Percentiles rank a stretch among this genome's conserved stretches.
These are phyloP conservation scores for Hypsopygia costalis DNA, from an alignment of 2,888 invertebrate species.

Conservation along the genomic window DNA sequence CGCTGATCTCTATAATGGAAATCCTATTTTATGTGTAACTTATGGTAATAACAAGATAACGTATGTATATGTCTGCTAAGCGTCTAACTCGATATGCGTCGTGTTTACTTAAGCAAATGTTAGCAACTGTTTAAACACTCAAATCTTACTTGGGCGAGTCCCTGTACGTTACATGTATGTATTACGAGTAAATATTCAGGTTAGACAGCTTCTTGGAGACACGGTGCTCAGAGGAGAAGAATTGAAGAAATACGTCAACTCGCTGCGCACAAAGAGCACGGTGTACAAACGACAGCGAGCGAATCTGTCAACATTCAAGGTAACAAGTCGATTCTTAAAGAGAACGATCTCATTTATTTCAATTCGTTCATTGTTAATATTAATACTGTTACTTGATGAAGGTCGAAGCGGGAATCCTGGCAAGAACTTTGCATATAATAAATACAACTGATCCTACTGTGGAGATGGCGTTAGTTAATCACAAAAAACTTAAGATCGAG, in stretches of 20 bases:
- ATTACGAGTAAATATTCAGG: constrained; percentile 40
- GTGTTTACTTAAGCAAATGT: no score
- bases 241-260: constrained; percentile 91
- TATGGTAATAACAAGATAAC: no score
- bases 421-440: constrained; percentile 88
- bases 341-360: constrained; percentile 4
- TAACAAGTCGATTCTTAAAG: constrained; percentile 26
- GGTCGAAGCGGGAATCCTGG: constrained; percentile 88
- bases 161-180: constrained; percentile 7
- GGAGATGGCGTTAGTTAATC: constrained; percentile 72
- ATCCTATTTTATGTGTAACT: neutral
- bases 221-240: constrained; percentile 89
- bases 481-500: constrained; percentile 68
- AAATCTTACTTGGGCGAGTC: neutral
- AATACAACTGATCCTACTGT: constrained; percentile 78
- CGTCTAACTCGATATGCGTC: no score
- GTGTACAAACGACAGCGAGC: constrained; percentile 90
- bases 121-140: no score
- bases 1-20: neutral
- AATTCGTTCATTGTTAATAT: constrained; percentile 5
- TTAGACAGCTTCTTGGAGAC: constrained; percentile 81
- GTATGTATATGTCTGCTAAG: no score
- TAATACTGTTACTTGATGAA: constrained; percentile 22
- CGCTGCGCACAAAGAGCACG: constrained; percentile 89
- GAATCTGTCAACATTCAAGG: constrained; percentile 86